Percentiles rank a stretch among this genome's conserved stretches.
Conservation (phyloP, 2,113 vertebrate genomes). For the Xiphophorus maculatus region DNA sequence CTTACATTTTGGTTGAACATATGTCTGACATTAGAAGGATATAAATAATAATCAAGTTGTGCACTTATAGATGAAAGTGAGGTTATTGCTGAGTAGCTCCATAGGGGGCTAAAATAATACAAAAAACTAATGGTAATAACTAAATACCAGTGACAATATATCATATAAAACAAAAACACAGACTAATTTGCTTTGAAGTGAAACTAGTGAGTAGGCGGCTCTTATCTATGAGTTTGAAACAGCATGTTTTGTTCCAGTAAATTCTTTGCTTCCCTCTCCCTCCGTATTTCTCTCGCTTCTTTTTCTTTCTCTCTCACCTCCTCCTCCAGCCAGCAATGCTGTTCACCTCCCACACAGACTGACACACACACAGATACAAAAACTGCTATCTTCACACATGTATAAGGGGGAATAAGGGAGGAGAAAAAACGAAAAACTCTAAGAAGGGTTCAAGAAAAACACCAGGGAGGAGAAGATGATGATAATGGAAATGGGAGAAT, state of each 20-base stretch:
- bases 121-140: conserved; percentile 6
- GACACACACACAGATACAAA: conserved; percentile 48
- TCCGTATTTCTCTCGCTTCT: conserved; percentile 37
- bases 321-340: conserved; percentile 60
- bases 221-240: conserved; percentile 70
- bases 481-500: conserved; percentile 22
- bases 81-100: not conserved
- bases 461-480: conserved; percentile 26
- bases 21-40: not conserved
- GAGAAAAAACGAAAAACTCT: conserved; percentile 12
- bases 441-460: conserved; percentile 22
- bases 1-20: too few relatives aligned
- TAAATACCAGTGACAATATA: not conserved
- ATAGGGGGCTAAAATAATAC: not conserved
- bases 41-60: not conserved
- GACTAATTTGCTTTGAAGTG: conserved; percentile 48
- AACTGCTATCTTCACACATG: conserved; percentile 54
- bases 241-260: conserved; percentile 63
- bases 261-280: conserved; percentile 43
- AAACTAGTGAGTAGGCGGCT: conserved; percentile 59
- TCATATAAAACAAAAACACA: conserved; percentile 29
- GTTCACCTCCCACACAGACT: conserved; percentile 56
- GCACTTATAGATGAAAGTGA: not conserved
- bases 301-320: conserved; percentile 64
- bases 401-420: conserved; percentile 1